Percentiles rank a stretch among this genome's conserved stretches.
Evolutionary conservation across 2,797 vertebrate genomes (phyloP).

Genomic region (Hoplostethus atlanticus): DNA sequence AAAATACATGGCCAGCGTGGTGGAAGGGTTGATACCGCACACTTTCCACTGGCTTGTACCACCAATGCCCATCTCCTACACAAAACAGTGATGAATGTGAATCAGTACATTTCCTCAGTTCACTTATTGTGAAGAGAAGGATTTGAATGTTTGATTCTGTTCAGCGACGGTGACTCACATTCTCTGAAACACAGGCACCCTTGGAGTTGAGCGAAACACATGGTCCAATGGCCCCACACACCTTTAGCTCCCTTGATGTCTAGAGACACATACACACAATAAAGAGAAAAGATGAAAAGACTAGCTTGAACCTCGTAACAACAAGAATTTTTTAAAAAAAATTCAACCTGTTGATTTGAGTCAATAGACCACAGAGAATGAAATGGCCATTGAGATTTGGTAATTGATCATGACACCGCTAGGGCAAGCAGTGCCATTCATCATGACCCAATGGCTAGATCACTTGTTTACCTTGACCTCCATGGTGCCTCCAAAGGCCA

Average conservation of each 20-base stretch:
- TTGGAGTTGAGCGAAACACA: constrained; percentile 94
- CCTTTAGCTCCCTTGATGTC: constrained; percentile 96
- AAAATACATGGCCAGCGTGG: constrained; percentile 93
- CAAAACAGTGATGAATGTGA: constrained; percentile 25
- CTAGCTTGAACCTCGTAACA: no score
- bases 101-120: constrained; percentile 6
- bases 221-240: constrained; percentile 93
- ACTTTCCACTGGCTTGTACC: constrained; percentile 98
- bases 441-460: background rate
- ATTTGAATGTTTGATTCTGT: background rate
- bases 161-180: constrained; percentile 83
- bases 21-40: constrained; percentile 91
- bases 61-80: constrained; percentile 89
- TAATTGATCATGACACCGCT: background rate
- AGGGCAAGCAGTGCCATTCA: background rate
- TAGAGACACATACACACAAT: constrained; percentile 54
- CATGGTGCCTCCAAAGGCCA: constrained; percentile 94
- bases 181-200: constrained; percentile 94
- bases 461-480: constrained; percentile 91
- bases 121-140: background rate
- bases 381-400: no score
- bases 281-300: no score
- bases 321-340: background rate
- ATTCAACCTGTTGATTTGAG: background rate
- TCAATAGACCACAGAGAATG: no score